Evolutionary conservation across 2,888 invertebrate genomes (phyloP).

Genomic region (Monoplex corrugatus): DNA sequence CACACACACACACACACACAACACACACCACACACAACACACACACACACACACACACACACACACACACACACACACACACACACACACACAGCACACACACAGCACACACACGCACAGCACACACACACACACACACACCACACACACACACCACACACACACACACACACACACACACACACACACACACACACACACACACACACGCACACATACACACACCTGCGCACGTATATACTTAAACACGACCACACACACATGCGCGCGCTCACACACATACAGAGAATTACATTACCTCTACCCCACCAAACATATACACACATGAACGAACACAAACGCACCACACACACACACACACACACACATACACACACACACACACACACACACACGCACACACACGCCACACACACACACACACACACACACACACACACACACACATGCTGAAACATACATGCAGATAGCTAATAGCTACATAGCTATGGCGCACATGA

Average conservation of each 20-base stretch:
- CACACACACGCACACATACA: background rate
- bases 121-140: too few relatives aligned
- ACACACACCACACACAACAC: too few relatives aligned
- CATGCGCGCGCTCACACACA: background rate
- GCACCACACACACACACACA: conserved; percentile 11
- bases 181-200: too few relatives aligned
- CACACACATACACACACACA: conserved; percentile 18
- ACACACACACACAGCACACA: background rate
- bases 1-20: conserved; percentile 22
- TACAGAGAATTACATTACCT: background rate
- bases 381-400: conserved; percentile 15
- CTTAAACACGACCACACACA: background rate
- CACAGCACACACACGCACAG: background rate
- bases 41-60: too few relatives aligned
- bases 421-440: background rate
- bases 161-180: too few relatives aligned
- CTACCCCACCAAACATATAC: background rate
- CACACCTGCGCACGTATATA: background rate
- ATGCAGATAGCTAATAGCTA: background rate
- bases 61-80: too few relatives aligned
- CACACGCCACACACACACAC: background rate
- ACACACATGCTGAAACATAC: background rate
- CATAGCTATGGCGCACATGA: background rate
- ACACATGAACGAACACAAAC: background rate
- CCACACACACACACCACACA: too few relatives aligned